Conservation (phyloP, 2,797 vertebrate species). For the Pyrocephalus nanus region DNA sequence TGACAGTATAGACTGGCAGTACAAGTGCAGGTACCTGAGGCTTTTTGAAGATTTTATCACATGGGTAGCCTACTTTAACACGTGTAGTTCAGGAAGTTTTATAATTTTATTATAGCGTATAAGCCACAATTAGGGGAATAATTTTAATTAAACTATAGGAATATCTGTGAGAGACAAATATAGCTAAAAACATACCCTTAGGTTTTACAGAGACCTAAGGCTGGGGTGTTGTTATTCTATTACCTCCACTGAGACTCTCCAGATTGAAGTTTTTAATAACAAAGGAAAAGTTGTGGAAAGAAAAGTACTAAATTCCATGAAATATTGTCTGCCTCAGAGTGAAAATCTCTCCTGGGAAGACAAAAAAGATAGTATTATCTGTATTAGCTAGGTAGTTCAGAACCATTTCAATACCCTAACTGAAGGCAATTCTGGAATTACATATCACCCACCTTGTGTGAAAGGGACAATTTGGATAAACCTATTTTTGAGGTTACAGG, state of each 20-base stretch:
- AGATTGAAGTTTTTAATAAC: neutral
- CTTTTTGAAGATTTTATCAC: neutral
- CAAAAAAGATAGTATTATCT: neutral
- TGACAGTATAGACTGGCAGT: neutral
- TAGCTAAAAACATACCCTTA: neutral
- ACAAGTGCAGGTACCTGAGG: neutral
- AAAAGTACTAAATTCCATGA: neutral
- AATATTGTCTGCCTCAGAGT: neutral
- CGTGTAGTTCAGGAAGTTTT: neutral
- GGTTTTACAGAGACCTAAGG: neutral
- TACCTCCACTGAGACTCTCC: neutral
- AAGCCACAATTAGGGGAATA: neutral
- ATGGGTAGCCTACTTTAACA: neutral
- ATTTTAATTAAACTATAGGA: neutral
- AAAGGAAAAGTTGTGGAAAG: neutral
- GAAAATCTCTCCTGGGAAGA: neutral
- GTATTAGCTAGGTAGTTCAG: neutral
- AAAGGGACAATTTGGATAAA: neutral
- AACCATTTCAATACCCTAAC: neutral
- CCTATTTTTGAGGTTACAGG: neutral
- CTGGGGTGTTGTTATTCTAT: neutral
- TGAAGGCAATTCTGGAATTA: neutral
- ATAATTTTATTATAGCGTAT: neutral
- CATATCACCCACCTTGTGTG: neutral
- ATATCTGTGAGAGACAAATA: neutral